phyloP scores from a whole-genome alignment of 2,888 invertebrate genomes.

The Drosophila emarginata region DNA sequence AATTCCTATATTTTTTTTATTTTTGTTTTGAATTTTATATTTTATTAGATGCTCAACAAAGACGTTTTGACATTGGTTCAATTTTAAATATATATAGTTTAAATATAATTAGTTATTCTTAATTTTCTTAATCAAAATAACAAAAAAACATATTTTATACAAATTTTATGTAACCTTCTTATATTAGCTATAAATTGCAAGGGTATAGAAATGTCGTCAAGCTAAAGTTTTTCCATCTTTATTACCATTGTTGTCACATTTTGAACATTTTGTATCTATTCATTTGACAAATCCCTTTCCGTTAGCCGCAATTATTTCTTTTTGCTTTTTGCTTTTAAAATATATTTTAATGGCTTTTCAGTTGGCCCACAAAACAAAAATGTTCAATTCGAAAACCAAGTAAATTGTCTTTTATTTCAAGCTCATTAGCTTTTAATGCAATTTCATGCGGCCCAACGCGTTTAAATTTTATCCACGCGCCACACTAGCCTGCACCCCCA shows the following conservation, averaged over 20 bases:
- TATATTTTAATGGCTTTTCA: conserved; percentile 35
- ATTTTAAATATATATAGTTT: too few relatives aligned
- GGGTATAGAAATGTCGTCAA: not conserved
- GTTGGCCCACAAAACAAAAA: conserved; percentile 11
- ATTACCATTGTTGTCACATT: conserved; percentile 21
- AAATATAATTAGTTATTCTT: too few relatives aligned
- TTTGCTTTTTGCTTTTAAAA: conserved; percentile 31
- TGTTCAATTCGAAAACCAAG: conserved; percentile 58
- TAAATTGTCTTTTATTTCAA: conserved; percentile 74
- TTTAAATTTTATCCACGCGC: conserved; percentile 66
- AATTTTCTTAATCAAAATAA: too few relatives aligned
- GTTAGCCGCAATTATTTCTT: conserved; percentile 15
- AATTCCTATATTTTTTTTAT: too few relatives aligned
- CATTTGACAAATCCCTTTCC: conserved; percentile 3
- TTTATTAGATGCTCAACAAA: too few relatives aligned
- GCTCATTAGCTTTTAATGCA: conserved; percentile 76
- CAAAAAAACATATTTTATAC: too few relatives aligned
- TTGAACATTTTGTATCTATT: not conserved
- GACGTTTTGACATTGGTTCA: too few relatives aligned
- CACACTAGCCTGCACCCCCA: not conserved
- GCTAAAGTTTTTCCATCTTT: not conserved
- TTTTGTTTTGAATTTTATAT: not conserved
- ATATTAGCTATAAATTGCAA: not conserved
- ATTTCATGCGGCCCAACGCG: conserved; percentile 75
- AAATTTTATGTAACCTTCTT: too few relatives aligned